phyloP scores from a whole-genome alignment of 2,888 invertebrate species.

The Onthophagus sagittarius region DNA sequence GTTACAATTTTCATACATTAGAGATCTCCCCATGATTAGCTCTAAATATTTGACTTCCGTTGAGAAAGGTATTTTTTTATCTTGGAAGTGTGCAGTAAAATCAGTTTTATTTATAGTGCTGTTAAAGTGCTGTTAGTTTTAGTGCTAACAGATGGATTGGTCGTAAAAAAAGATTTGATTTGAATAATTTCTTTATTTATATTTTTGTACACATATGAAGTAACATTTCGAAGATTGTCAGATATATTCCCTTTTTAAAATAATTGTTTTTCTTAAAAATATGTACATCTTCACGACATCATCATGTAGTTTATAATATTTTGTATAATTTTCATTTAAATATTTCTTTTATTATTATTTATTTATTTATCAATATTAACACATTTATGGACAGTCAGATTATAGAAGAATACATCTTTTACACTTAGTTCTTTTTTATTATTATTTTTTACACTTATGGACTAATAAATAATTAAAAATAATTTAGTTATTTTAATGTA shows the following conservation, averaged over 20 bases:
- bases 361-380: neutral
- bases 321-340: neutral
- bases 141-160: too few relatives aligned
- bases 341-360: neutral
- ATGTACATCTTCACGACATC: neutral
- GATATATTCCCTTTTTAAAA: neutral
- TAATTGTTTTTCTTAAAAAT: neutral
- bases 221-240: neutral
- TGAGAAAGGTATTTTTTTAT: too few relatives aligned
- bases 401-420: neutral
- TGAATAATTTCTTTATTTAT: neutral
- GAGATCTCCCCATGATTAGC: too few relatives aligned
- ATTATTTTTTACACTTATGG: constrained; percentile 28
- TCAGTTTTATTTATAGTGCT: too few relatives aligned
- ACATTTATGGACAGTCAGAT: neutral
- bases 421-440: constrained; percentile 22
- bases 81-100: too few relatives aligned
- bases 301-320: neutral
- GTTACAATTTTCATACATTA: too few relatives aligned
- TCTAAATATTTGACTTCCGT: too few relatives aligned
- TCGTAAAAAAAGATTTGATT: too few relatives aligned
- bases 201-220: neutral
- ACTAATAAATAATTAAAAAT: constrained; percentile 35
- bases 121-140: too few relatives aligned
- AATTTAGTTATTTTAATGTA: constrained; percentile 37